Percentiles rank a stretch among this genome's conserved stretches.
Conservation (phyloP, 2,797 vertebrate species). For the Acanthopagrus latus region DNA sequence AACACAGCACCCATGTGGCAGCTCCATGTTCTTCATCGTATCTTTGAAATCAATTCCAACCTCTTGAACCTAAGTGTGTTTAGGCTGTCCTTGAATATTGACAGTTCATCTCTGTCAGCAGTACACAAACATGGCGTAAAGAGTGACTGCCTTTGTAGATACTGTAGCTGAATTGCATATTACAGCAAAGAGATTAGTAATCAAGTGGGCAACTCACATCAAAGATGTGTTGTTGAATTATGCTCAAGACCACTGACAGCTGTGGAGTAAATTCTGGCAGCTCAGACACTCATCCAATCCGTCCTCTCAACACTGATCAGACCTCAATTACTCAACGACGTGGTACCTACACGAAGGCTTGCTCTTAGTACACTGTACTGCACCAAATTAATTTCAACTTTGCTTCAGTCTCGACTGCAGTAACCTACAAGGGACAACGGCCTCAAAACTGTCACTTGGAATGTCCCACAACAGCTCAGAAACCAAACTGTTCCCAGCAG, state of each 20-base stretch:
- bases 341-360: slow-evolving; percentile 43
- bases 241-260: slow-evolving; percentile 36
- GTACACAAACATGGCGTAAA: not conserved
- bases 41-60: slow-evolving; percentile 57
- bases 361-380: slow-evolving; percentile 22
- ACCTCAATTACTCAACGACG: slow-evolving; percentile 61
- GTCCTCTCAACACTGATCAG: slow-evolving; percentile 54
- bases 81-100: slow-evolving; percentile 66
- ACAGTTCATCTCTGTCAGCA: slow-evolving; percentile 40
- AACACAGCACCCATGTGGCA: slow-evolving; percentile 53
- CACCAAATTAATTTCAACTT: slow-evolving; percentile 60
- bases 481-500: slow-evolving; percentile 20
- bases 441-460: slow-evolving; percentile 8
- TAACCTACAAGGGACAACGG: slow-evolving; percentile 20
- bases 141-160: not conserved
- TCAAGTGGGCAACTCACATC: slow-evolving; percentile 39
- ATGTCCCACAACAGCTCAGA: slow-evolving; percentile 10
- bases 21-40: slow-evolving; percentile 26
- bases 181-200: slow-evolving; percentile 28
- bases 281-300: slow-evolving; percentile 50
- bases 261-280: slow-evolving; percentile 54
- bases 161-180: slow-evolving; percentile 10
- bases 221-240: slow-evolving; percentile 53
- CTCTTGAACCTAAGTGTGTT: slow-evolving; percentile 41
- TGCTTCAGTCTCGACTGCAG: slow-evolving; percentile 23